Base-by-base conservation (phyloP, 2,113 vertebrate genomes). In the Diglossa brunneiventris region DNA sequence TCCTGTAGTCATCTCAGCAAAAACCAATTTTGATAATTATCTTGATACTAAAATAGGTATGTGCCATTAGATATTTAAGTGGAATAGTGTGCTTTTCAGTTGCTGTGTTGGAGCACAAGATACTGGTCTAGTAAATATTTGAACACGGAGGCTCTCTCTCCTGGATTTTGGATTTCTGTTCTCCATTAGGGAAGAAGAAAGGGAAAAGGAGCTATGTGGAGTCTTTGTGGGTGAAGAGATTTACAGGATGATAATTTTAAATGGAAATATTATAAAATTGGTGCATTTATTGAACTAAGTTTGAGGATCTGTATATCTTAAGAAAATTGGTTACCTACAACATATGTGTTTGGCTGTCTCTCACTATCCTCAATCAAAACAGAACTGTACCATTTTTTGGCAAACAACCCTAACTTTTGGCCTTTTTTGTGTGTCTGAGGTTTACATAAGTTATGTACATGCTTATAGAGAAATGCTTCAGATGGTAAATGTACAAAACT, bases 41-140 rank as follows among this genome's bases (percentile, higher is more conserved):
- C 95, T 99, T 26, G 99, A 99, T 78, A 96, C 98, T 6, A 98
- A 98, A 94, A 98, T 99, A 94, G 99, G 99, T 99, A 96, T 90
- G 98, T 89, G 49, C 56, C 33, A 41, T 27, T 70, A 82, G 15
- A 52, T 6, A 5, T 44, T 12, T 41, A 20, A 83, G 21, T 55
- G 23, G 19, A 83, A 19, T 31, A 31, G 6, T 28, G 4, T 5
- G 9, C 15, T 50, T 64, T 49, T 55, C 30, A n/a, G 7, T 50
- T 62, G 66, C 49, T 35, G 23, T 55, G 26, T 72, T 90, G 68
- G 55, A 86, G 24, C 58, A 50, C 15, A 18, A 46, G 19, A 14
- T 72, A 20, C 22, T 52, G 9, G 33, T 50, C 33, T 8, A 4
- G 8, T 46, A 53, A 62, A 26, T 50, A 47, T 53, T 50, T 69